These are phyloP conservation scores for Bombyx mori DNA, from an alignment of 1,140 invertebrate genomes.

Conservation along the genomic window ASM3026992v2 NC_085132.1:10365501-10366000, in stretches of 20 bases:
- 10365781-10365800: not conserved
- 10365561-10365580: no score
- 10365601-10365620: no score
- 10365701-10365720: conserved; percentile 18
- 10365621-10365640: conserved; percentile 1
- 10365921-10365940: no score
- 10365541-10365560: no score
- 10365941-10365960: no score
- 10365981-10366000: no score
- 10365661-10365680: conserved; percentile 28
- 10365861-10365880: conserved; percentile 3
- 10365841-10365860: conserved; percentile 4
- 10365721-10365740: conserved; percentile 31
- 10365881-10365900: conserved; percentile 1
- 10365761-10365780: conserved; percentile 7
- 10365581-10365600: no score
- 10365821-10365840: conserved; percentile 8
- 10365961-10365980: no score
- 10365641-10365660: conserved; percentile 20
- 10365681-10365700: conserved; percentile 30
- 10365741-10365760: conserved; percentile 27
- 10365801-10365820: conserved; percentile 6
- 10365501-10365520: no score
- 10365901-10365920: no score
- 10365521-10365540: no score